Base-by-base conservation (phyloP, 2,113 vertebrate species). In the Megaleporinus macrocephalus region DNA sequence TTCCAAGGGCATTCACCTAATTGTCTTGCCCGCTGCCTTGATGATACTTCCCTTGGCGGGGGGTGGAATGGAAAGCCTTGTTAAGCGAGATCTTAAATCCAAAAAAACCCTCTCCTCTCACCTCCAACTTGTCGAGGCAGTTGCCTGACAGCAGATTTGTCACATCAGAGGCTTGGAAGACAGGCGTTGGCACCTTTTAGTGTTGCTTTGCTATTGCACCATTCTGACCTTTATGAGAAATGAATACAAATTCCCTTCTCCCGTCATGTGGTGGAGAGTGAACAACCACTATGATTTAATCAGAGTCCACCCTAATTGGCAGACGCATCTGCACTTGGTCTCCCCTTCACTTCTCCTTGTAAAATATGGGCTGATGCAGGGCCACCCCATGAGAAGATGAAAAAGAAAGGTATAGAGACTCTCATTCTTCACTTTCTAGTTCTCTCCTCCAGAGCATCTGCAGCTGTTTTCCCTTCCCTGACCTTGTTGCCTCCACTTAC, bases 211-310 rank as follows among this genome's bases (percentile, higher is more conserved):
- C 55, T 61, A 76, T 76, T 59, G 71, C 33, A 72, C 61, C 70
- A 65, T 0, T 47, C 22, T 65, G 72, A 82, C 73, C 85, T 89
- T 85, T 68, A 82, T 41, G 18, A 76, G 79, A 79, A 76, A 85
- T 80, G n/a, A 77, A 69, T 79, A 82, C 27, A 69, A 74, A 74
- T 75, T n/a, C 53, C 55, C 71, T 49, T 57, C 29, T 70, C 41
- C 78, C 69, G 47, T 65, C 71, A 79, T 73, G 63, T 13, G 20
- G 76, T 63, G 44, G 70, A 29, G 47, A 78, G 73, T 82, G 53
- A 62, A 68, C 69, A 78, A 41, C 15, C 26, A 7, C 41, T 69
- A 30, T 57, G 77, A 77, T 80, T 82, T 73, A 85, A 82, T 83
- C 76, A 82, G 47, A 79, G 24, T 57, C 63, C 62, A 57, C 44